Evolutionary conservation across 1,140 invertebrate species (phyloP), one percentile per base, ranked within the genome.

Genomic region (Lucilia cuprina): DNA sequence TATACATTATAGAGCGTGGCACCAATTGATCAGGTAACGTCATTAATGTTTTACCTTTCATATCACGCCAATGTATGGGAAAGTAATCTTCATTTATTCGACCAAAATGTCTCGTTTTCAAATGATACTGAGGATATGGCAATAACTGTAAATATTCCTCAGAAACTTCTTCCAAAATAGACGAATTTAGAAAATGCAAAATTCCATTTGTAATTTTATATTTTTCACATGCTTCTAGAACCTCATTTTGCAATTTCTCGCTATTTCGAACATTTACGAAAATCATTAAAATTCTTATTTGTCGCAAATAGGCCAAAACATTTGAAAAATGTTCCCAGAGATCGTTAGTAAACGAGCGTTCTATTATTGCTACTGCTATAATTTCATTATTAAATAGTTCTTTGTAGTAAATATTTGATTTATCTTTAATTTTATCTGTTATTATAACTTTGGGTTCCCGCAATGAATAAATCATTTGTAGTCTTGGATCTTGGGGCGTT

Each of bases 31-130:
- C 82, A 0, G 34, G 25, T 19, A 47, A 25, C 2, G 82, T 83
- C 3, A 14, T 19, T 9, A 83, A 5, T 8, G 19, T 60, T 14
- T 35, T 74, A 13, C 34, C 34, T 49, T 74, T 25, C 14, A 83
- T 12, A 74, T 83, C 74, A 9, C 21, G 25, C 82, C 60, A 75
- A 74, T 74, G 70, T 14, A 35, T 13, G 25, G 82, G 82, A 41
- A 41, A 83, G 13, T 74, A 74, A 0, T 30, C 14, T 9, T 8
- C 4, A 10, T 74, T 34, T 10, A 30, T 10, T 5, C 14, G 2
- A 0, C 13, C 13, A 8, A 74, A 10, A 2, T 34, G 25, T 10
- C 21, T 17, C 8, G 34, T 10, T 30, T 74, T 10, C 74, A 21
- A 74, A 34, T 74, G 74, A 34, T 34, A 74, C 34, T 30, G 10